Conservation (phyloP, 2,888 invertebrate species). For the Lithodes maja region DNA sequence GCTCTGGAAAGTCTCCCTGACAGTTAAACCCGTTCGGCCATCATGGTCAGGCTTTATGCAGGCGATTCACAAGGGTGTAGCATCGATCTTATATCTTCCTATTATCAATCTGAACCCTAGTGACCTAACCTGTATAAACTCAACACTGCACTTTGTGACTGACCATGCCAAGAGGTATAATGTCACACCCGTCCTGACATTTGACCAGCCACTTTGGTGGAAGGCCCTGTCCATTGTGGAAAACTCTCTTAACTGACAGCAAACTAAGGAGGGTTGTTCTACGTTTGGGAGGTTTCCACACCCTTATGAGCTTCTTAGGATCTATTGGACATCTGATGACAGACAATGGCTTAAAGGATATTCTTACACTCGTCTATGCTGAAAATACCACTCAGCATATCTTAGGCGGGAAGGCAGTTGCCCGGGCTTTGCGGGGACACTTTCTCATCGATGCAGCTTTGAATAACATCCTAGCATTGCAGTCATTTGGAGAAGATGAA, state of each 20-base stretch:
- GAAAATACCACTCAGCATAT: constrained; percentile 4
- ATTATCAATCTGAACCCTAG: background rate
- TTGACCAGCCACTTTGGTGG: too few species aligned
- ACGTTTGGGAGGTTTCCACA: background rate
- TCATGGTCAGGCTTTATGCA: background rate
- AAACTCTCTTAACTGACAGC: background rate
- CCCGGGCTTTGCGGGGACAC: background rate
- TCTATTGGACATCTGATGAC: background rate
- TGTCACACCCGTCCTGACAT: background rate
- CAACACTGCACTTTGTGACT: background rate
- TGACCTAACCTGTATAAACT: constrained; percentile 1
- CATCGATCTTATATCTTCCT: background rate
- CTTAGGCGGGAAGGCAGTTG: background rate
- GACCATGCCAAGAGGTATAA: background rate
- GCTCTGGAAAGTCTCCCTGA: background rate
- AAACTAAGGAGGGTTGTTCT: constrained; percentile 1
- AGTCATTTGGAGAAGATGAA: background rate
- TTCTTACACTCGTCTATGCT: background rate
- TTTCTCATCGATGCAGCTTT: constrained; percentile 4
- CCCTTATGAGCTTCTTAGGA: background rate
- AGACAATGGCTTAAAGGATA: background rate
- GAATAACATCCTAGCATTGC: constrained; percentile 1
- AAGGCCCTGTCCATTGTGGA: background rate
- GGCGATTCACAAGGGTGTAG: background rate
- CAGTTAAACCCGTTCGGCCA: background rate